phyloP scores from a whole-genome alignment of 2,888 invertebrate species.

The Zhuqinia jingwanae region DNA sequence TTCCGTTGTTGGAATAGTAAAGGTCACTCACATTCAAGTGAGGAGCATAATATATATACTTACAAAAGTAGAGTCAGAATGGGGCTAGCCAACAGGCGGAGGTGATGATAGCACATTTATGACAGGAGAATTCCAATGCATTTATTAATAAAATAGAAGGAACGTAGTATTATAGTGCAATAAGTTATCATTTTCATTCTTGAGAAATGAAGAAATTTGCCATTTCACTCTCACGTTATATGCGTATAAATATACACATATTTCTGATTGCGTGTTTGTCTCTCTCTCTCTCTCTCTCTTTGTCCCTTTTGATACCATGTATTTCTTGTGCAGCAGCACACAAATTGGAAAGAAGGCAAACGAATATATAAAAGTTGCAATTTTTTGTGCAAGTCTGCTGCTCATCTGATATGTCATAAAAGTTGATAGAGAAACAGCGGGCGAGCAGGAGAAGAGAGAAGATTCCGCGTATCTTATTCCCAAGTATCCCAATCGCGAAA shows the following conservation, averaged over 20 bases:
- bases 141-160: no score
- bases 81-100: background rate
- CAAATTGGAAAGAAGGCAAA: background rate
- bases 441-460: no score
- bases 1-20: constrained; percentile 6
- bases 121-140: no score
- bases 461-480: constrained; percentile 3
- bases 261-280: constrained; percentile 41
- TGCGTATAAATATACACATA: no score
- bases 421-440: no score
- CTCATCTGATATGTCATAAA: background rate
- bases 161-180: no score
- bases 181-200: no score
- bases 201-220: no score
- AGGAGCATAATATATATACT: no score
- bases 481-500: constrained; percentile 41
- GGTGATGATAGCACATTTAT: background rate
- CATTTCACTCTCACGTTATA: no score
- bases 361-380: background rate
- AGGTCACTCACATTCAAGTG: constrained; percentile 22
- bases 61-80: no score
- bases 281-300: background rate
- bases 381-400: constrained; percentile 45
- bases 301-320: background rate
- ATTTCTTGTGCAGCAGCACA: background rate